Percentiles rank a stretch among this genome's conserved stretches.
These are phyloP conservation scores for Hoplostethus mediterraneus DNA, from an alignment of 2,797 vertebrate species.

Conservation along the genomic window DNA sequence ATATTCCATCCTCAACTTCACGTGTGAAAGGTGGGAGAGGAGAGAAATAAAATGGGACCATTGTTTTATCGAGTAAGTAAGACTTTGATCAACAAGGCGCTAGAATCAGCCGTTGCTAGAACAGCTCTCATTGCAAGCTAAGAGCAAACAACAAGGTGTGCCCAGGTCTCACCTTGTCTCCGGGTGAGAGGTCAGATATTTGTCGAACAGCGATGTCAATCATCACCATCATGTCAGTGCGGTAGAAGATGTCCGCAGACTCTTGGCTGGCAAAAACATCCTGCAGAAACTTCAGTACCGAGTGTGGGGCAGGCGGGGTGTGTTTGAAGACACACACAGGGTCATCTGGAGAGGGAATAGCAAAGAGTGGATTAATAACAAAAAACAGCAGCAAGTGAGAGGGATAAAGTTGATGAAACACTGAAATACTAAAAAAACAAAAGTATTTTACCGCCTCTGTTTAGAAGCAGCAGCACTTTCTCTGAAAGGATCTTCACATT, in stretches of 20 bases:
- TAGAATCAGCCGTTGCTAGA: not conserved
- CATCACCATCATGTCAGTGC: conserved; percentile 98
- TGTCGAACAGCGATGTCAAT: conserved; percentile 97
- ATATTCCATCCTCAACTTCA: conserved; percentile 96
- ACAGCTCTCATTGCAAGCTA: not conserved
- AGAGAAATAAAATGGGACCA: not conserved
- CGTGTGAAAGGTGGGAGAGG: conserved; percentile 18
- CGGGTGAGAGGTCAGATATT: conserved; percentile 96
- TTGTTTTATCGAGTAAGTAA: too few species aligned
- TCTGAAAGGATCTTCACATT: conserved; percentile 96
- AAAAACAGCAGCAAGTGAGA: not conserved
- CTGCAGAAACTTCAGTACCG: conserved; percentile 97
- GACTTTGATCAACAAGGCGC: not conserved
- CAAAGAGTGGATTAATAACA: not conserved
- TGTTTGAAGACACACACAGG: conserved; percentile 96
- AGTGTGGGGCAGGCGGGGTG: conserved; percentile 91
- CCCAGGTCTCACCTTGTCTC: conserved; percentile 88
- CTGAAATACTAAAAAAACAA: not conserved
- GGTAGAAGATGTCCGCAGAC: conserved; percentile 95
- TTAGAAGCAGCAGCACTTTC: conserved; percentile 94
- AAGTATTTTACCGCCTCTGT: conserved; percentile 91
- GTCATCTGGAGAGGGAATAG: conserved; percentile 85
- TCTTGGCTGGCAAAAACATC: conserved; percentile 91
- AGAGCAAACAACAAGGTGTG: not conserved
- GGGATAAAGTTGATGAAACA: not conserved